Conservation (phyloP, 2,113 vertebrate genomes). For the Artemisiospiza belli region DNA sequence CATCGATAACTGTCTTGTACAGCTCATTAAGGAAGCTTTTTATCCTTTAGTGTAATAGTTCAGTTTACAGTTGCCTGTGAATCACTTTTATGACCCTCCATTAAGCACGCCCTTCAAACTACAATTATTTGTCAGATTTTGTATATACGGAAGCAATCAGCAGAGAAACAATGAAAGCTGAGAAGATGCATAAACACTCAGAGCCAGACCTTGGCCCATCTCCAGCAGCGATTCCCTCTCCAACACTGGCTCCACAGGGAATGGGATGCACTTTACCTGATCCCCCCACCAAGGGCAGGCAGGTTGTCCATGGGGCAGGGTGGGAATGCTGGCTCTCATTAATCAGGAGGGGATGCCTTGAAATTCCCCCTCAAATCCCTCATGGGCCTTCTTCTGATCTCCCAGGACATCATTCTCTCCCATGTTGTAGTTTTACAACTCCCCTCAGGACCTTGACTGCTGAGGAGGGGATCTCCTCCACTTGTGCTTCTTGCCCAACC, state of each 20-base stretch:
- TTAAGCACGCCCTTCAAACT: conserved; percentile 69
- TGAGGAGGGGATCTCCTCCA: background rate
- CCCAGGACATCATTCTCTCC: background rate
- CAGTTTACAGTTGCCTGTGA: conserved; percentile 63
- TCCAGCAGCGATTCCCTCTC: background rate
- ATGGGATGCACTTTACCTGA: background rate
- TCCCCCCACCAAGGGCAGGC: accelerated
- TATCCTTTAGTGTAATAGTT: conserved; percentile 69
- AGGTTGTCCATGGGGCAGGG: background rate
- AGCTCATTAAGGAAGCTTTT: conserved; percentile 74
- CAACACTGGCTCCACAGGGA: background rate
- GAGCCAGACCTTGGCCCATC: background rate
- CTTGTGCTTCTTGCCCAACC: background rate
- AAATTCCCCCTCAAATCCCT: background rate
- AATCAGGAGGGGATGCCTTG: background rate
- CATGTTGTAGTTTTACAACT: background rate
- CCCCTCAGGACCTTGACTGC: background rate
- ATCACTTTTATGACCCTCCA: conserved; percentile 70
- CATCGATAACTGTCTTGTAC: conserved; percentile 73
- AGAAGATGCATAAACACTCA: conserved; percentile 35
- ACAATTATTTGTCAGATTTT: conserved; percentile 66
- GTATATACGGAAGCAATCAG: conserved; percentile 46
- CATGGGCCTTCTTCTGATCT: background rate
- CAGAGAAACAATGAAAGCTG: conserved; percentile 32
- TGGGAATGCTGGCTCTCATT: background rate